These are phyloP conservation scores for Ochotona curzoniae DNA, from an alignment of 2,113 vertebrate species.

Conservation along the genomic window DNA sequence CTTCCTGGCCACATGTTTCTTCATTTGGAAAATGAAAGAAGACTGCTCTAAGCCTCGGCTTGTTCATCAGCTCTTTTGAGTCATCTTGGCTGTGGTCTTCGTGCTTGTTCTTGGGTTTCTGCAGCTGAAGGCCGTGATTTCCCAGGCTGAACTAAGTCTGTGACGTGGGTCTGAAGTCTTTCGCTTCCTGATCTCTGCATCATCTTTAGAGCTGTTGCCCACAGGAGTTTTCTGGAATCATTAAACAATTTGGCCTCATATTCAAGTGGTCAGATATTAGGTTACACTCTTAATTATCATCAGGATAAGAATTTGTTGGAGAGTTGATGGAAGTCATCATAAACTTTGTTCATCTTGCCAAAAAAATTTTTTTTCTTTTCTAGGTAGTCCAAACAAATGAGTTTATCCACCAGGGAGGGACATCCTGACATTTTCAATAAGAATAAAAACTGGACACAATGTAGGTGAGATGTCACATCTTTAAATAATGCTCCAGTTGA, in stretches of 20 bases:
- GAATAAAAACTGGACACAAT: background rate
- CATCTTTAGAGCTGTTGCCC: background rate
- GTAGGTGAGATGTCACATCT: background rate
- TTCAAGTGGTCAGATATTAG: constrained; percentile 43
- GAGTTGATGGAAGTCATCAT: background rate
- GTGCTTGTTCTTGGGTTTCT: constrained; percentile 8
- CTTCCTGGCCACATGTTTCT: constrained; percentile 51
- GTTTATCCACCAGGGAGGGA: background rate
- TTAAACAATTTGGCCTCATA: background rate
- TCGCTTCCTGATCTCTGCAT: background rate
- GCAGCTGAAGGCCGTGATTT: background rate
- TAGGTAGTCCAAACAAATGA: background rate
- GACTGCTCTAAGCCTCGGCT: background rate
- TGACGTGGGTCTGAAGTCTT: background rate
- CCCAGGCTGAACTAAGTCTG: background rate
- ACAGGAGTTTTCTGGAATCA: background rate
- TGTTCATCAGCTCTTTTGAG: background rate
- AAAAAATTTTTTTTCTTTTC: background rate
- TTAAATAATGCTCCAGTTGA: background rate
- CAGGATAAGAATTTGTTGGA: constrained; percentile 25
- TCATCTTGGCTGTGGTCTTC: background rate
- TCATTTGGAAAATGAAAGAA: constrained; percentile 20
- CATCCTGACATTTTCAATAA: background rate
- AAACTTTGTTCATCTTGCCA: background rate
- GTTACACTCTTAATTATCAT: constrained; percentile 22